phyloP scores from a whole-genome alignment of 1,140 invertebrate species.

The Portunus trituberculatus region DNA sequence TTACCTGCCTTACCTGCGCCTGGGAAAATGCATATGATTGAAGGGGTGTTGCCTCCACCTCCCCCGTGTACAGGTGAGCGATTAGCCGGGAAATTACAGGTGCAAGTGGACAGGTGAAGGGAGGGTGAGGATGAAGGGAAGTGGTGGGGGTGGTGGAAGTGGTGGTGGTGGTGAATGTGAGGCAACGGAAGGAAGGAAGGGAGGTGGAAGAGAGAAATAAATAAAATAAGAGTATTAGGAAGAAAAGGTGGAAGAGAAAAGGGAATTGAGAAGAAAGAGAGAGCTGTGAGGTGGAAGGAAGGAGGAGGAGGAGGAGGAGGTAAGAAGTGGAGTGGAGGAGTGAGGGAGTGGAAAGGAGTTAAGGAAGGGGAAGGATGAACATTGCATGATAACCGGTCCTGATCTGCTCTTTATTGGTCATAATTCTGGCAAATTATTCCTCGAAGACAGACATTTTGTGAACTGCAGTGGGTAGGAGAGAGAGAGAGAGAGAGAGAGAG shows the following conservation, averaged over 20 bases:
- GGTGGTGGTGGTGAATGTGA: no score
- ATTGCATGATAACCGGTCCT: no score
- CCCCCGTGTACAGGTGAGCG: no score
- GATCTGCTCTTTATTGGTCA: no score
- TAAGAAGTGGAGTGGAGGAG: no score
- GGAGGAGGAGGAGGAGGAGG: neutral
- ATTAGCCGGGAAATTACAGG: no score
- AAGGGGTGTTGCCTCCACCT: neutral
- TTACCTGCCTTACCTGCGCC: neutral
- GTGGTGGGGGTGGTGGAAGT: no score
- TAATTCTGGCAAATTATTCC: no score
- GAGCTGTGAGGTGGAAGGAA: neutral
- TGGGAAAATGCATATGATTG: constrained; percentile 13
- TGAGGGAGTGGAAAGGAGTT: neutral
- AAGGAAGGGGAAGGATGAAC: neutral
- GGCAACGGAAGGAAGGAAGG: neutral
- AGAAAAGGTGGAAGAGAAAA: neutral
- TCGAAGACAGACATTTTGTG: no score
- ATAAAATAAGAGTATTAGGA: neutral
- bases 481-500: neutral
- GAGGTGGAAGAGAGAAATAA: neutral
- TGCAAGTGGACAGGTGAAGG: no score
- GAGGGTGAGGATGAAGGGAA: neutral
- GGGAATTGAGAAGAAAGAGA: neutral
- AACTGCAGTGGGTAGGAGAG: neutral